phyloP scores from a whole-genome alignment of 2,888 invertebrate genomes.

The Drosophila anomalata region DNA sequence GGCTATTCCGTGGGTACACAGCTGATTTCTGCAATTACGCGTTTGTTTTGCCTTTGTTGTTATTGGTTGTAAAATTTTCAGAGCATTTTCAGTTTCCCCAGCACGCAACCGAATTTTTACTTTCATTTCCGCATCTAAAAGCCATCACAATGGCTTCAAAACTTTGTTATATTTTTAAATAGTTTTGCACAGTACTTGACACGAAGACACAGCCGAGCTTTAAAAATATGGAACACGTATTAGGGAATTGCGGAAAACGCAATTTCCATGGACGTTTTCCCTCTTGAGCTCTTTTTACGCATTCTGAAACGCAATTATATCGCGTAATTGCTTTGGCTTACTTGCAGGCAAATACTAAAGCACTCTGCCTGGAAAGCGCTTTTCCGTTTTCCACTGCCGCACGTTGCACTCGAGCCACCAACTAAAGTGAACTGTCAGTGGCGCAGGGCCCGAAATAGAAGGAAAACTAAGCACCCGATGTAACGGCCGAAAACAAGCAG shows the following conservation, averaged over 20 bases:
- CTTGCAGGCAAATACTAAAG: constrained; percentile 51
- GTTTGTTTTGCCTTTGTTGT: constrained; percentile 72
- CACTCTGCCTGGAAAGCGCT: constrained; percentile 50
- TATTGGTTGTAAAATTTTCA: constrained; percentile 60
- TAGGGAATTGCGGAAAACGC: constrained; percentile 33
- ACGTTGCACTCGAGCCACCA: constrained; percentile 71
- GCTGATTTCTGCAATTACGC: constrained; percentile 83
- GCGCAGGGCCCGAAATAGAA: constrained; percentile 40
- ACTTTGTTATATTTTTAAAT: neutral
- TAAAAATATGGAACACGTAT: constrained; percentile 22
- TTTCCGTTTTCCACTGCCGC: constrained; percentile 42
- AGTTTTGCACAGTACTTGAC: neutral
- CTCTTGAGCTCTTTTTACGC: constrained; percentile 46
- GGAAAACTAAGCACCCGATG: constrained; percentile 32
- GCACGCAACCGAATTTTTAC: constrained; percentile 62
- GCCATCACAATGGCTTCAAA: constrained; percentile 24
- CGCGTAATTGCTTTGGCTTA: constrained; percentile 41
- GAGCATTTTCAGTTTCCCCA: constrained; percentile 46
- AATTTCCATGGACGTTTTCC: constrained; percentile 20
- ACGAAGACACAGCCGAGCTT: constrained; percentile 17
- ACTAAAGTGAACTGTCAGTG: constrained; percentile 67
- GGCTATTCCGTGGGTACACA: constrained; percentile 80
- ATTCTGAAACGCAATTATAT: constrained; percentile 55
- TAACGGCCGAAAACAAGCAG: constrained; percentile 27
- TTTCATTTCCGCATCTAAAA: constrained; percentile 67